Base-by-base conservation (phyloP, 2,888 invertebrate genomes). In the Cheilosia grossa region DNA sequence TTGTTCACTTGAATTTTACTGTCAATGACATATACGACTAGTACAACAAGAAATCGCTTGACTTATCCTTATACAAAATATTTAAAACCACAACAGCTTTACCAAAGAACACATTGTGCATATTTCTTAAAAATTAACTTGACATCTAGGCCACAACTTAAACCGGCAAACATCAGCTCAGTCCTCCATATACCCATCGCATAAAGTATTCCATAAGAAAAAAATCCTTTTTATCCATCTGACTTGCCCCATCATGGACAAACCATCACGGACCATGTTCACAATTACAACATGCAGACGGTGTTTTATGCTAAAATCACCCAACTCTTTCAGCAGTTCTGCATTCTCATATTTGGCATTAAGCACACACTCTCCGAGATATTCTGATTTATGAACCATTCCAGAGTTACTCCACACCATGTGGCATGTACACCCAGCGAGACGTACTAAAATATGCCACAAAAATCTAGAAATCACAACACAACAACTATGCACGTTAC, bases 331-430 rank as follows among this genome's bases (percentile, higher is more conserved):
- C 56, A 24, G 51, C 47, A 53, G 53, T 13, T 58, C 78, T 66
- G 10, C 59, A 59, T 82, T 78, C 69, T 64, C 53, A 77, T 53
- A 66, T 70, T 82, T 64, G 82, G 42, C 77, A 82, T 72, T 64
- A 42, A 77, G 64, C 59, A 70, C 53, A 82, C 70, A 77, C 82
- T 77, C 75, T 67, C 53, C 27, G 70, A 54, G 66, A 79, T 79
- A 82, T 82, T 82, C 78, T 82, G 82, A 82, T 82, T 82, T 82
- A 82, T 82, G 78, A 82, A 79, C 78, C 66, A 77, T 81, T 81
- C 49, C 61, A 58, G 56, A 56, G 56, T 67, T 56, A 49, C 53
- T 82, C 78, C 67, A 66, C 59, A 63, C 66, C 73, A 66, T 75
- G 58, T 82, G 70, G 70, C 59, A 66, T 82, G 78, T 78, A 74